Evolutionary conservation across 64 coral and sea anemone genomes (phyloP), one percentile per base, ranked within the genome.

Genomic region (Pachyseris speciosa): DNA sequence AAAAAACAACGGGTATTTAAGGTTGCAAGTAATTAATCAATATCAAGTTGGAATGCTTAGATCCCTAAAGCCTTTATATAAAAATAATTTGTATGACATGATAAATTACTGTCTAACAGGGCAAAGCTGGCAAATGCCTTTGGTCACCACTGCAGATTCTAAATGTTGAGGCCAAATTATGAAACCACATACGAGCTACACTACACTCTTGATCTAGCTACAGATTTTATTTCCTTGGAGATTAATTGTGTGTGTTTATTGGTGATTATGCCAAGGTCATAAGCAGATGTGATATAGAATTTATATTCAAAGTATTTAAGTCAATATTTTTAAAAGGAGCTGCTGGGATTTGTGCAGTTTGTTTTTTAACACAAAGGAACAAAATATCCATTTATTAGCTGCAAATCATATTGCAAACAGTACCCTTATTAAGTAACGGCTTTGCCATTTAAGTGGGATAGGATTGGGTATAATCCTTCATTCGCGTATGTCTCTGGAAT

Each of bases 11-110:
- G 22, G 24, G 60, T 37, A 63, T 61, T 44, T 81, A 32, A 39
- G 57, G 37, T 10, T 11, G 20, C 17, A 60, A 34, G 17, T 9
- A 11, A 39, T 61, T 16, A 26, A 61, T 58, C 55, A 63, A 81
- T 81, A 81, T 81, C 76, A 80, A 59, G 76, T 81, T 24, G 36
- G 77, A 81, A 81, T 81, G 52, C 33, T 37, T 40, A 81, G 77
- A 81, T 61, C 52, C 9, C 22, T 8, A 81, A 63, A 13, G 22
- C 2, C 11, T 40, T 60, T 20, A 13, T 40, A 22, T n/a, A 76
- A 39, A 36, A 61, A 17, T 26, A 12, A 26, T 10, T 17, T 60
- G 2, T 5, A 40, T 41, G 8, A 16, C 8, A 39, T 3, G 8
- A 25, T 25, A 6, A 3, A 61, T 39, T 81, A 26, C 12, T 61